A percentile compares a stretch with the other conserved stretches of the same genome.
These are phyloP conservation scores for Orthonychiurus folsomi DNA, from an alignment of 2,888 invertebrate genomes.

Conservation along the genomic window DNA sequence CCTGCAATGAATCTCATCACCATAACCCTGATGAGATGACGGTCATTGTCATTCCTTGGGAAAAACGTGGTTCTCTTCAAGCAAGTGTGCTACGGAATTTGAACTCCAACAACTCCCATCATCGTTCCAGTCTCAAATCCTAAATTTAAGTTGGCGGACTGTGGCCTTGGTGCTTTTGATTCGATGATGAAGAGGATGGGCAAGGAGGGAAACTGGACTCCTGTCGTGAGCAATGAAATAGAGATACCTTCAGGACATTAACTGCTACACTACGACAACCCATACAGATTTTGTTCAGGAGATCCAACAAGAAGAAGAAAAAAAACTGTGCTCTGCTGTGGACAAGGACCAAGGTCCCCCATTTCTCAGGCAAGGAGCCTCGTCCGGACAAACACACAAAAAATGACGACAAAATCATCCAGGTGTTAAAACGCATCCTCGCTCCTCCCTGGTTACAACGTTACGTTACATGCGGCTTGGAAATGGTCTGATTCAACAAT, in stretches of 20 bases:
- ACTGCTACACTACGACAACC: not conserved
- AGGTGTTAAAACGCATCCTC: not conserved
- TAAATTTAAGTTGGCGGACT: no score
- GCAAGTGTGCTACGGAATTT: not conserved
- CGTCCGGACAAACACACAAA: conserved; percentile 1
- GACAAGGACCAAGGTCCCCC: no score
- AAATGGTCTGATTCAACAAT: no score
- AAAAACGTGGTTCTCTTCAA: no score
- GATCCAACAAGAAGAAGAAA: not conserved
- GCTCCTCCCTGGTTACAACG: not conserved
- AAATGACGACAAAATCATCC: not conserved
- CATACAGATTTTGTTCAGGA: not conserved
- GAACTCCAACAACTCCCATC: not conserved
- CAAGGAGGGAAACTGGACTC: no score
- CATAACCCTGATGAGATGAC: conserved; percentile 1
- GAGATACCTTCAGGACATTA: not conserved
- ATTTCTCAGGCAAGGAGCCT: no score
- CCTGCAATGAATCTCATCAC: not conserved
- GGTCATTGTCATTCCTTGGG: not conserved
- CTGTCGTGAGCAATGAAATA: no score
- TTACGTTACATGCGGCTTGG: no score
- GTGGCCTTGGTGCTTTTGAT: not conserved
- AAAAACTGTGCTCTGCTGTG: not conserved
- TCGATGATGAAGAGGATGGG: not conserved
- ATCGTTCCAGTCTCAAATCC: not conserved